Conservation (phyloP, 1,140 invertebrate species). For the Rhagoletis zephyria region DNA sequence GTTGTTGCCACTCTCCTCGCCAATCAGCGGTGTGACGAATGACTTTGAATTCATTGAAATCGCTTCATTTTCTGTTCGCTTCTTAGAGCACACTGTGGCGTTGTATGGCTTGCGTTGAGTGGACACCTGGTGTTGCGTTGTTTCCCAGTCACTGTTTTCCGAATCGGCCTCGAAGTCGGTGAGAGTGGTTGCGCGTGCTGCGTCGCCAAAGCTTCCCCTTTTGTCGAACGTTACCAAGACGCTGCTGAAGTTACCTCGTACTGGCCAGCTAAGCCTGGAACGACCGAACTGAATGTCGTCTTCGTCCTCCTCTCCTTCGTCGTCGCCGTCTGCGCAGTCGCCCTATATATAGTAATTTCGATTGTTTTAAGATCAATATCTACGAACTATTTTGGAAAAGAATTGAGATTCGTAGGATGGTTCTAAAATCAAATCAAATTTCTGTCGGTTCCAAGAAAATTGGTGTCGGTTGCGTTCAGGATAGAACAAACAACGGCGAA, state of each 20-base stretch:
- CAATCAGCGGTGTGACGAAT: background rate
- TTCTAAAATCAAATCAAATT: background rate
- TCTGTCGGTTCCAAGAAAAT: background rate
- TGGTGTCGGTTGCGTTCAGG: constrained; percentile 15
- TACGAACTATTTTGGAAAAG: background rate
- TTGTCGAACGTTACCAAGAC: constrained; percentile 56
- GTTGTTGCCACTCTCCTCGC: background rate
- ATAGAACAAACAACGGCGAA: background rate
- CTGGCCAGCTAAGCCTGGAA: background rate
- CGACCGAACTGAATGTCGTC: constrained; percentile 59
- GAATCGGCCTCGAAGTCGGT: constrained; percentile 72
- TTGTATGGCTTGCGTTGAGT: background rate
- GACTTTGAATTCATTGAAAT: background rate
- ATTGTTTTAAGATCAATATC: background rate
- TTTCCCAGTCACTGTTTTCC: constrained; percentile 71
- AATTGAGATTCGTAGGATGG: background rate
- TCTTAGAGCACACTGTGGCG: background rate
- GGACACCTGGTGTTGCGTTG: background rate
- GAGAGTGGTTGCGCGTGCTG: constrained; percentile 58
- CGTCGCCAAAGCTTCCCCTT: constrained; percentile 10
- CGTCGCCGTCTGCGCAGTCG: constrained; percentile 55
- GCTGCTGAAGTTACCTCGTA: constrained; percentile 35
- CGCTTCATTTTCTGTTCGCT: background rate
- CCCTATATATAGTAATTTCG: constrained; percentile 46
- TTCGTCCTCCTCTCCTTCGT: constrained; percentile 62